Evolutionary conservation across 1,140 invertebrate genomes (phyloP).

Genomic region (Calosoma granatense): DNA sequence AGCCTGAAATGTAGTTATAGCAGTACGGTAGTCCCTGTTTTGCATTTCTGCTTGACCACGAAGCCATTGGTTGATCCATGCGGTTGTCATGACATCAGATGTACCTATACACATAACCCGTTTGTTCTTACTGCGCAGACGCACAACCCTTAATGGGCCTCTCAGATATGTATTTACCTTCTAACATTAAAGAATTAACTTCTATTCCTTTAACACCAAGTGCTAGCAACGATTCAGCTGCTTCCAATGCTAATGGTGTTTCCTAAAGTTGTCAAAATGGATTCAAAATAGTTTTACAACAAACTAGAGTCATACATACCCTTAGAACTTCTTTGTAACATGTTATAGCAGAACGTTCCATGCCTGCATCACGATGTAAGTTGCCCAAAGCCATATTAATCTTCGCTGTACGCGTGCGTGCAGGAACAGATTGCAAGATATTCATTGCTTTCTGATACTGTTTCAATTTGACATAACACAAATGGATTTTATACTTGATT

Average conservation of each 20-base stretch:
- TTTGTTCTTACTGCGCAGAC: no score
- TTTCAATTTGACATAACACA: slow-evolving; percentile 57
- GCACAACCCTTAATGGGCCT: no score
- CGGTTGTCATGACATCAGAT: slow-evolving; percentile 30
- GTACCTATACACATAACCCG: no score
- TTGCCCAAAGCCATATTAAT: slow-evolving; percentile 65
- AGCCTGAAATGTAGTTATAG: slow-evolving; percentile 48
- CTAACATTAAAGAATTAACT: slow-evolving; percentile 54
- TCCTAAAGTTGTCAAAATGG: background rate
- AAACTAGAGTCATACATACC: slow-evolving; percentile 50
- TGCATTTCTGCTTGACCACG: slow-evolving; percentile 56
- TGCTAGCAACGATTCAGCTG: slow-evolving; percentile 54
- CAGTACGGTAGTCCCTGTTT: slow-evolving; percentile 50
- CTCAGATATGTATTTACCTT: slow-evolving; percentile 31
- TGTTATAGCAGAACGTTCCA: slow-evolving; percentile 63
- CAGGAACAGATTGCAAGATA: slow-evolving; percentile 60
- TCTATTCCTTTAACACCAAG: slow-evolving; percentile 62
- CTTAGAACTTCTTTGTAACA: slow-evolving; percentile 69
- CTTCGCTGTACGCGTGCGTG: slow-evolving; percentile 37
- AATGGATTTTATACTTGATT: slow-evolving; percentile 66
- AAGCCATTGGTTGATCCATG: slow-evolving; percentile 57
- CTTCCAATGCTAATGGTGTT: slow-evolving; percentile 48
- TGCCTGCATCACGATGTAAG: slow-evolving; percentile 59
- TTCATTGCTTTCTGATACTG: slow-evolving; percentile 55
- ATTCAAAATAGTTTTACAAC: background rate